Conservation (phyloP, 2,113 vertebrate genomes). For the Python bivittatus region DNA sequence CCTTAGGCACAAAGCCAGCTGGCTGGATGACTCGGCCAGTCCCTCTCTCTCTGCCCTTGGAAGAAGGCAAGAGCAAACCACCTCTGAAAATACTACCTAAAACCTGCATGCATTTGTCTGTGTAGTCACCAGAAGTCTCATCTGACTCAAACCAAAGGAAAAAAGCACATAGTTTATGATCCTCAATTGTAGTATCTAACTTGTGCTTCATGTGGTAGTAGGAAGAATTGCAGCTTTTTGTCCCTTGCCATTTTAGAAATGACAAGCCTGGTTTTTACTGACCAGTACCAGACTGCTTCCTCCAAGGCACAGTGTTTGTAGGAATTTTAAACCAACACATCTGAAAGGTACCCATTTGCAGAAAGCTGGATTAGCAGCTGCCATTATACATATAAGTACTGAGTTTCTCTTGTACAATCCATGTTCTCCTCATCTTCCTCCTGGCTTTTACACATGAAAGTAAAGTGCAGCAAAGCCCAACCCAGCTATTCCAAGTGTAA, state of each 20-base stretch:
- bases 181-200: background rate
- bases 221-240: background rate
- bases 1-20: background rate
- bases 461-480: too few species aligned
- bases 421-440: too few species aligned
- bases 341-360: too few species aligned
- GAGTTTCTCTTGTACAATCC: too few species aligned
- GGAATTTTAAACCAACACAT: too few species aligned
- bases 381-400: too few species aligned
- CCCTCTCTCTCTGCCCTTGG: background rate
- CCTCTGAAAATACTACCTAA: background rate
- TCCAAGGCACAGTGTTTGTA: too few species aligned
- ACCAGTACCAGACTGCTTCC: too few species aligned
- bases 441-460: too few species aligned
- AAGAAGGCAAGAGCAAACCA: background rate
- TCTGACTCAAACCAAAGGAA: background rate
- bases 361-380: too few species aligned
- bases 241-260: background rate
- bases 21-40: background rate
- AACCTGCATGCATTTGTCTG: background rate
- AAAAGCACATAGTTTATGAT: background rate
- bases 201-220: background rate
- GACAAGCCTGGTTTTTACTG: background rate
- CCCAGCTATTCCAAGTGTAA: too few species aligned
- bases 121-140: background rate